Evolutionary conservation across 2,888 invertebrate genomes (phyloP).

Genomic region (Omphaloscelis lunosa): DNA sequence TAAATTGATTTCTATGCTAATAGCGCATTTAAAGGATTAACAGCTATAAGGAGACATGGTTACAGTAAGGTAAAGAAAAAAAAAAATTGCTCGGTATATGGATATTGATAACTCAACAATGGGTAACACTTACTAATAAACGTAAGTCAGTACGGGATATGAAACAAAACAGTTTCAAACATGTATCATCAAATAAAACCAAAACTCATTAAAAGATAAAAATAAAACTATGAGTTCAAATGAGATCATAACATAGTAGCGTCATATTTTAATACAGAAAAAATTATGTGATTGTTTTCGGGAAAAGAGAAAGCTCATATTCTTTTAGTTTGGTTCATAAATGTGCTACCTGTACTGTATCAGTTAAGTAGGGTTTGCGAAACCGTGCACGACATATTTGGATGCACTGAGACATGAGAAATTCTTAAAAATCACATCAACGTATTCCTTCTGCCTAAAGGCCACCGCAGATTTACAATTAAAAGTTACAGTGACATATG

Average conservation of each 20-base stretch:
- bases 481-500: no score
- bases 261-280: slow-evolving; percentile 5
- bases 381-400: background rate
- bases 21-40: background rate
- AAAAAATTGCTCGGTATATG: background rate
- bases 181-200: slow-evolving; percentile 10
- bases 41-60: background rate
- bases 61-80: background rate
- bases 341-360: slow-evolving; percentile 4
- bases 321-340: background rate
- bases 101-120: slow-evolving; percentile 22
- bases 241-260: slow-evolving; percentile 63
- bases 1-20: slow-evolving; percentile 5
- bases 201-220: slow-evolving; percentile 26
- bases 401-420: background rate
- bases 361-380: background rate
- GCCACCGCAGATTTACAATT: no score
- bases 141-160: slow-evolving; percentile 13
- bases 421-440: background rate
- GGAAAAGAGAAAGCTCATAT: background rate
- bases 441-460: background rate
- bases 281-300: background rate
- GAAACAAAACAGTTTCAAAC: slow-evolving; percentile 30
- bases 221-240: slow-evolving; percentile 53
- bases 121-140: slow-evolving; percentile 24